These are phyloP conservation scores for Eupeodes latifasciatus DNA, from an alignment of 2,888 invertebrate genomes.

Conservation along the genomic window DNA sequence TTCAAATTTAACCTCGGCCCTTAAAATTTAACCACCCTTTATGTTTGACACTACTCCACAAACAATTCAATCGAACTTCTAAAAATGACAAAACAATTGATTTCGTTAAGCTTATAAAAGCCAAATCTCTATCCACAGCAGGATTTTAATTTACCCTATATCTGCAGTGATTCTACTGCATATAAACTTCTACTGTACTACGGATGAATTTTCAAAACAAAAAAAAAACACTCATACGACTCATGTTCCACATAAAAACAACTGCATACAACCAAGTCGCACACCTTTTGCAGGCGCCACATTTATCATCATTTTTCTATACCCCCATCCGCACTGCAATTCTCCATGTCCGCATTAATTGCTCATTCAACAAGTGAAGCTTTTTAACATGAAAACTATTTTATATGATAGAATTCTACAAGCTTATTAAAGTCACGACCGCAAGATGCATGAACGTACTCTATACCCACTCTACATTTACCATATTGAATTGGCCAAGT, in stretches of 20 bases:
- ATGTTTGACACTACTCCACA: no score
- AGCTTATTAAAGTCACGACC: slow-evolving; percentile 43
- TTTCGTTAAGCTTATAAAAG: no score
- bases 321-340: background rate
- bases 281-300: slow-evolving; percentile 38
- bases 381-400: slow-evolving; percentile 47
- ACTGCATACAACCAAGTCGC: background rate
- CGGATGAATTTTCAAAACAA: no score
- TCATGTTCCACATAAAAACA: background rate
- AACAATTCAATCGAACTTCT: no score
- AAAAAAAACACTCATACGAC: no score
- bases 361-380: slow-evolving; percentile 59
- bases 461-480: background rate
- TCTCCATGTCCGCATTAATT: slow-evolving; percentile 32
- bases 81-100: no score
- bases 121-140: no score
- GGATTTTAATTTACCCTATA: no score
- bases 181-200: no score
- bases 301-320: background rate
- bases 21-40: no score
- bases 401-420: slow-evolving; percentile 9
- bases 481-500: slow-evolving; percentile 21
- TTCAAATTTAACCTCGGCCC: no score
- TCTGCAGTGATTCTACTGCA: no score
- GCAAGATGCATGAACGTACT: background rate